Evolutionary conservation across 2,888 invertebrate genomes (phyloP).

Genomic region (Drosophila pseudotalamancana): DNA sequence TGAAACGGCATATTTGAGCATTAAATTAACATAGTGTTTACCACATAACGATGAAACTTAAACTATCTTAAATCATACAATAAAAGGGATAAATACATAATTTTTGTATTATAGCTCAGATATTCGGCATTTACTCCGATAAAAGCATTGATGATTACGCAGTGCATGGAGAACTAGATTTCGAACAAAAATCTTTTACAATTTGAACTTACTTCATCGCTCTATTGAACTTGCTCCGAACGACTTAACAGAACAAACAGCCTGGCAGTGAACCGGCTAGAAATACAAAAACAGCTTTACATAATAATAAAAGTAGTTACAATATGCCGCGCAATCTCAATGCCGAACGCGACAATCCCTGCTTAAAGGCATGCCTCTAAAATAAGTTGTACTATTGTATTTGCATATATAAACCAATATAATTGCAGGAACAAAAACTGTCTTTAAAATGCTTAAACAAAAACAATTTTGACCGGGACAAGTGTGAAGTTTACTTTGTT

Average conservation of each 20-base stretch:
- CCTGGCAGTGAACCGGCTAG: background rate
- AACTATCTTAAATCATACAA: background rate
- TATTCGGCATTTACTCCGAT: background rate
- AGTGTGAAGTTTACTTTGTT: conserved; percentile 88
- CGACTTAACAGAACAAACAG: background rate
- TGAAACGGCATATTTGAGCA: background rate
- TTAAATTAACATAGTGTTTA: background rate
- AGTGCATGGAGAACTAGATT: too few species aligned
- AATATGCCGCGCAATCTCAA: conserved; percentile 81
- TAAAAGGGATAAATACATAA: background rate
- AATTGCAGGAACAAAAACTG: conserved; percentile 89
- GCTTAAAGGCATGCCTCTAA: conserved; percentile 72
- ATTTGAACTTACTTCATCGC: background rate
- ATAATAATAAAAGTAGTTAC: conserved; percentile 31
- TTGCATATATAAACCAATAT: conserved; percentile 2
- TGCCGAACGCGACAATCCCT: conserved; percentile 83
- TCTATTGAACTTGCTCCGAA: background rate
- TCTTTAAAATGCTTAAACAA: conserved; percentile 90
- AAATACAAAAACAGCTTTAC: conserved; percentile 45
- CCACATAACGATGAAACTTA: too few species aligned
- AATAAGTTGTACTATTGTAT: too few species aligned
- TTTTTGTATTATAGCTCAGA: background rate
- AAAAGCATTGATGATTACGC: too few species aligned
- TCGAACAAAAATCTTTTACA: too few species aligned
- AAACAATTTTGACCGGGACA: conserved; percentile 88